Conservation (phyloP, 2,113 vertebrate species). For the Brachyhypopomus gauderio region DNA sequence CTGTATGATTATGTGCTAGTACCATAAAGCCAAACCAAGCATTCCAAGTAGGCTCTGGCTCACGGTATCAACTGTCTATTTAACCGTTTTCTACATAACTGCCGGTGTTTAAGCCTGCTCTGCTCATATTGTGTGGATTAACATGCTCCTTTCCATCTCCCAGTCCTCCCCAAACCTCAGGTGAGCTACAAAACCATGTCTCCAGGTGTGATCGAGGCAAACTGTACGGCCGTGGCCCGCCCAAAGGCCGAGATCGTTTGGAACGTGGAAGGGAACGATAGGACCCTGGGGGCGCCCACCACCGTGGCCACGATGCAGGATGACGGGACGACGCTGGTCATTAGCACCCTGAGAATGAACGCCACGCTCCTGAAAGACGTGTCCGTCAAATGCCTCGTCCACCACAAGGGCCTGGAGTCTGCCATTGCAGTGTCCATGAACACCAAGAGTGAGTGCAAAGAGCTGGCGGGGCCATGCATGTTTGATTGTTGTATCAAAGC, state of each 20-base stretch:
- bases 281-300: slow-evolving; percentile 66
- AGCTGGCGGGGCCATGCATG: not conserved
- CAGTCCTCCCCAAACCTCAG: slow-evolving; percentile 75
- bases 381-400: slow-evolving; percentile 79
- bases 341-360: slow-evolving; percentile 72
- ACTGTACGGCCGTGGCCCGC: slow-evolving; percentile 71
- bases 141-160: slow-evolving; percentile 7
- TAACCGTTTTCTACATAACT: too few relatives aligned
- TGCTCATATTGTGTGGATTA: not conserved
- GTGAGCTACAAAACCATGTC: slow-evolving; percentile 62
- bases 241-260: slow-evolving; percentile 69
- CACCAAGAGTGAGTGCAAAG: slow-evolving; percentile 74
- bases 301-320: slow-evolving; percentile 56
- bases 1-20: not conserved
- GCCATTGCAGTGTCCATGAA: slow-evolving; percentile 81
- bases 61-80: not conserved
- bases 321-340: slow-evolving; percentile 75
- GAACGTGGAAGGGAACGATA: slow-evolving; percentile 65
- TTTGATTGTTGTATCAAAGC: too few relatives aligned
- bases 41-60: not conserved
- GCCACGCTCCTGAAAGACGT: slow-evolving; percentile 74
- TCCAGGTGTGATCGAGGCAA: slow-evolving; percentile 70
- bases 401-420: slow-evolving; percentile 77
- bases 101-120: too few relatives aligned
- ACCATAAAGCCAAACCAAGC: not conserved